These are phyloP conservation scores for Gastrophysa polygoni DNA, from an alignment of 2,888 invertebrate genomes.

Conservation along the genomic window DNA sequence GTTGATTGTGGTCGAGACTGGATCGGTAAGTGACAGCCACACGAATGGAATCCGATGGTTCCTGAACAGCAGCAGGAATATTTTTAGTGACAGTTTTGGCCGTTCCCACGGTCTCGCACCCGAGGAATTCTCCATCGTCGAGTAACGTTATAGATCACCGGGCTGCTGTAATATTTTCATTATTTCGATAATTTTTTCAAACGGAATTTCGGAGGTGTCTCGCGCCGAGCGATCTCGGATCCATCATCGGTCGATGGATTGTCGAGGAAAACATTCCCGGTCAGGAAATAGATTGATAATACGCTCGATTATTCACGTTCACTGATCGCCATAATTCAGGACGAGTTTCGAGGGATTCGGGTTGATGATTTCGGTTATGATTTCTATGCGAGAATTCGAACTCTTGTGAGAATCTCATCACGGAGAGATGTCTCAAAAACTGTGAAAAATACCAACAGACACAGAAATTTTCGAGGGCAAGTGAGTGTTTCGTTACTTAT, in stretches of 20 bases:
- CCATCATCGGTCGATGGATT: neutral
- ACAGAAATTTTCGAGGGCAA: too few relatives aligned
- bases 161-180: constrained; percentile 45
- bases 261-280: neutral
- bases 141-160: constrained; percentile 51
- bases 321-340: neutral
- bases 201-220: neutral
- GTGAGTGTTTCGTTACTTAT: too few relatives aligned
- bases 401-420: too few relatives aligned
- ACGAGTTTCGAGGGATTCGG: neutral
- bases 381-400: too few relatives aligned
- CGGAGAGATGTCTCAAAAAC: too few relatives aligned
- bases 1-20: constrained; percentile 31
- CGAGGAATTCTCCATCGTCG: constrained; percentile 34
- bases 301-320: neutral
- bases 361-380: too few relatives aligned
- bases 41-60: constrained; percentile 51
- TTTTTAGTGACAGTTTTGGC: constrained; percentile 62
- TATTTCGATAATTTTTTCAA: constrained; percentile 36
- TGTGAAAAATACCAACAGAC: too few relatives aligned
- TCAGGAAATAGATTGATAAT: neutral
- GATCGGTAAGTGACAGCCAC: constrained; percentile 49
- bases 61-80: constrained; percentile 52
- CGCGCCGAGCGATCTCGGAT: neutral
- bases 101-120: constrained; percentile 61